These are phyloP conservation scores for Malacosoma neustria DNA, from an alignment of 2,888 invertebrate genomes.

Conservation along the genomic window DNA sequence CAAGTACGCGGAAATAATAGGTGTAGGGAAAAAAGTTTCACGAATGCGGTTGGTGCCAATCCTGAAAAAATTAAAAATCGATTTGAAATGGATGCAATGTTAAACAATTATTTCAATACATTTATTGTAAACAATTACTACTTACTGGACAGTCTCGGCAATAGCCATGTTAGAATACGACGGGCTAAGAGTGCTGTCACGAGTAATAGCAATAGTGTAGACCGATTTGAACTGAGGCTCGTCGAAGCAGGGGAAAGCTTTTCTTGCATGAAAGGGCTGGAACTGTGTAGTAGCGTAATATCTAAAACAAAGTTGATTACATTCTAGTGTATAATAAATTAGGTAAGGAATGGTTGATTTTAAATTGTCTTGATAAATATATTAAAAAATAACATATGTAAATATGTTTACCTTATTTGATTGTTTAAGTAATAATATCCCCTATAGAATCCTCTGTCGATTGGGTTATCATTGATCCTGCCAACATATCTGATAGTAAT, in stretches of 20 bases:
- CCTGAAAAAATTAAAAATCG: background rate
- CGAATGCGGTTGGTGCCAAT: slow-evolving; percentile 22
- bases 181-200: slow-evolving; percentile 60
- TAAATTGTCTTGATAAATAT: too few species aligned
- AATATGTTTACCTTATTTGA: slow-evolving; percentile 29
- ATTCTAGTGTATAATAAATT: background rate
- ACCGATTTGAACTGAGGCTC: slow-evolving; percentile 88
- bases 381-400: too few species aligned
- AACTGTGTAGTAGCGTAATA: slow-evolving; percentile 82
- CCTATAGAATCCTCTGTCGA: slow-evolving; percentile 59
- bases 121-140: slow-evolving; percentile 9
- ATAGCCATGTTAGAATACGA: slow-evolving; percentile 81
- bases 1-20: slow-evolving; percentile 86
- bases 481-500: slow-evolving; percentile 42
- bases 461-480: slow-evolving; percentile 47
- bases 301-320: slow-evolving; percentile 26
- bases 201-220: slow-evolving; percentile 79
- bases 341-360: too few species aligned
- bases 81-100: too few species aligned
- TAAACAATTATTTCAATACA: background rate
- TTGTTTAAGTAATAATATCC: slow-evolving; percentile 48
- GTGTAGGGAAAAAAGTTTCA: slow-evolving; percentile 73
- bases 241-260: slow-evolving; percentile 92
- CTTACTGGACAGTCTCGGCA: slow-evolving; percentile 33
- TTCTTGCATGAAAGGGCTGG: slow-evolving; percentile 84